Percentiles rank a stretch among this genome's conserved stretches.
phyloP scores from a whole-genome alignment of 2,797 vertebrate genomes.

The Onychomys leucogaster region DNA sequence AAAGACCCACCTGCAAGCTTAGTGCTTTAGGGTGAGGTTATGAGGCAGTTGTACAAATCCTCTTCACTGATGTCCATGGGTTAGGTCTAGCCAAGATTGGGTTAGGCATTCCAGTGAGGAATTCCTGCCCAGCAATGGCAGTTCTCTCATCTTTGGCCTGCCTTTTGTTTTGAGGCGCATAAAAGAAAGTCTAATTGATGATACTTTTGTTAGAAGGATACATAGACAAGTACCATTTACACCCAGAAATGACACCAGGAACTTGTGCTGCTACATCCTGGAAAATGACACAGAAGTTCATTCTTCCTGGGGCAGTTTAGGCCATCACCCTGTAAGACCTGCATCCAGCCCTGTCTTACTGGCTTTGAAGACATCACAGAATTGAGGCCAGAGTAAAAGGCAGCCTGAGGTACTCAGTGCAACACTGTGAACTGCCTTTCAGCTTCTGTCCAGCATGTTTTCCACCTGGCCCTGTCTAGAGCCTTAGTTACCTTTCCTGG shows the following conservation, averaged over 20 bases:
- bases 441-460: neutral
- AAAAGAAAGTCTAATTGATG: neutral
- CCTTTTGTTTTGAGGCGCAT: neutral
- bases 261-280: neutral
- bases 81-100: neutral
- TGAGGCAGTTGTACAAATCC: too few relatives aligned
- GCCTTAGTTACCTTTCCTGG: neutral
- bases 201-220: neutral
- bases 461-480: too few relatives aligned
- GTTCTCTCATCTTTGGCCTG: neutral
- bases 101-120: neutral
- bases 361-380: neutral
- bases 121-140: neutral
- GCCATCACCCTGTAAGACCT: neutral
- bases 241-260: neutral
- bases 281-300: neutral
- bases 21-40: neutral
- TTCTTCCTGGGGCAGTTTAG: neutral
- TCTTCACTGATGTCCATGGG: neutral
- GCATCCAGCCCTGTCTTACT: neutral
- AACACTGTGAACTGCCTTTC: neutral
- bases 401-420: neutral
- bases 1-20: too few relatives aligned
- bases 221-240: neutral
- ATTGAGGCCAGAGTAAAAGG: neutral